Evolutionary conservation across 2,113 vertebrate species (phyloP).

Genomic region (Sakesphorus luctuosus): DNA sequence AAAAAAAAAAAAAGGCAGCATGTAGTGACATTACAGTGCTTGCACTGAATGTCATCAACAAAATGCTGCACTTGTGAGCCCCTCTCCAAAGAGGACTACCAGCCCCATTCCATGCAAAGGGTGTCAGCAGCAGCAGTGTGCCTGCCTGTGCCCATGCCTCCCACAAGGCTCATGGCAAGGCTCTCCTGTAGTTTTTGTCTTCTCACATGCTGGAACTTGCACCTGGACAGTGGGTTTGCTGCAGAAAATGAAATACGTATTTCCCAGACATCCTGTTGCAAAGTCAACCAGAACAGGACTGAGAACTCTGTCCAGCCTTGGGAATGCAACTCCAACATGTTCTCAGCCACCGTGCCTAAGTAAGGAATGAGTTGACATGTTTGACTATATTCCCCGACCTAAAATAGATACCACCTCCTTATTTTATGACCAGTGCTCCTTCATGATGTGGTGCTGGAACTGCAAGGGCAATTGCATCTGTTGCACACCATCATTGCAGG

Average conservation of each 20-base stretch:
- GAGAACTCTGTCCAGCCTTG: not conserved
- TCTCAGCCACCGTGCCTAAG: not conserved
- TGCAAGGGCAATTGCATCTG: accelerated
- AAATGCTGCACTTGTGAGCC: not conserved
- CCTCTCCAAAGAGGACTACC: not conserved
- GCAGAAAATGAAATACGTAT: accelerated
- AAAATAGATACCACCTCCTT: not conserved
- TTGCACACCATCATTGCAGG: not conserved
- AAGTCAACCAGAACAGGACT: not conserved
- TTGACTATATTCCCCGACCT: not conserved
- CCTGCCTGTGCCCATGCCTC: not conserved
- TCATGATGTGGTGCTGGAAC: not conserved
- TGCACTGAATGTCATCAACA: not conserved
- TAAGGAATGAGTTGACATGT: not conserved
- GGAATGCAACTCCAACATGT: not conserved
- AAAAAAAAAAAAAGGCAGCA: not conserved
- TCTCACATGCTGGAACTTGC: accelerated
- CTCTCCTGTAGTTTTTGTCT: not conserved
- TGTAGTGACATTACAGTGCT: not conserved
- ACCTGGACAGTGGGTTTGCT: not conserved
- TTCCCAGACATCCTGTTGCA: not conserved
- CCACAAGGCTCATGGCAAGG: not conserved
- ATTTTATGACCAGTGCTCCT: not conserved
- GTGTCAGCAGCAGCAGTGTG: not conserved
- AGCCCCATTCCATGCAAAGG: not conserved